Evolutionary conservation across 2,797 vertebrate genomes (phyloP).

Genomic region (Mareca penelope): DNA sequence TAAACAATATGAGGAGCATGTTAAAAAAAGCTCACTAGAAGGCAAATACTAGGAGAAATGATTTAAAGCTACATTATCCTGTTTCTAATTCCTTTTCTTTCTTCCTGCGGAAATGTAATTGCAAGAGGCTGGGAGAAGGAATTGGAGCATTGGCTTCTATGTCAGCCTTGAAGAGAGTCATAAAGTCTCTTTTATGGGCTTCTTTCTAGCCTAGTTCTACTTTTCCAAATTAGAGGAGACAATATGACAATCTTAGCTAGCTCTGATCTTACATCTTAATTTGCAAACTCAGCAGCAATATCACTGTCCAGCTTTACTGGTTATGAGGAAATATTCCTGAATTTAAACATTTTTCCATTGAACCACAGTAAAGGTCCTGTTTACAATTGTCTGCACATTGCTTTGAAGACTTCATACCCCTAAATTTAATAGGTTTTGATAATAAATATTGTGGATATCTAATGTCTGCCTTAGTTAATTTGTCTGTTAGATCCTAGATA

Average conservation of each 20-base stretch:
- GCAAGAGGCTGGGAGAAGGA: constrained; percentile 76
- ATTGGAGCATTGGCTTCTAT: constrained; percentile 76
- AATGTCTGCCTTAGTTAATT: constrained; percentile 1
- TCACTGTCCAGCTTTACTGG: constrained; percentile 37
- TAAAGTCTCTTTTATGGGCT: constrained; percentile 90
- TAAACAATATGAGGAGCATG: constrained; percentile 74
- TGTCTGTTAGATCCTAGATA: not conserved
- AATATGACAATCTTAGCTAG: constrained; percentile 84
- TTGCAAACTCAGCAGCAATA: constrained; percentile 80
- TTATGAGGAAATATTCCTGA: constrained; percentile 52
- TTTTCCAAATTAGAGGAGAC: constrained; percentile 89
- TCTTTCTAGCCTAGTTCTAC: constrained; percentile 79
- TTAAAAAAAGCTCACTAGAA: constrained; percentile 73
- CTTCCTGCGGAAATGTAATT: constrained; percentile 88
- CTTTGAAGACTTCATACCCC: not conserved
- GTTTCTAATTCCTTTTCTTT: constrained; percentile 87
- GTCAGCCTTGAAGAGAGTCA: constrained; percentile 83
- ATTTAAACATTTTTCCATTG: constrained; percentile 49
- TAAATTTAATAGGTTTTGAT: not conserved
- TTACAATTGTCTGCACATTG: not conserved
- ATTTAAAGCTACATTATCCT: constrained; percentile 87
- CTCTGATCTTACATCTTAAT: constrained; percentile 86
- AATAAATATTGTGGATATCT: constrained; percentile 39
- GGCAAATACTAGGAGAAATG: constrained; percentile 75
- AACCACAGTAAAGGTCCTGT: not conserved